phyloP scores from a whole-genome alignment of 2,888 invertebrate genomes.

The Panzeria rudis region DNA sequence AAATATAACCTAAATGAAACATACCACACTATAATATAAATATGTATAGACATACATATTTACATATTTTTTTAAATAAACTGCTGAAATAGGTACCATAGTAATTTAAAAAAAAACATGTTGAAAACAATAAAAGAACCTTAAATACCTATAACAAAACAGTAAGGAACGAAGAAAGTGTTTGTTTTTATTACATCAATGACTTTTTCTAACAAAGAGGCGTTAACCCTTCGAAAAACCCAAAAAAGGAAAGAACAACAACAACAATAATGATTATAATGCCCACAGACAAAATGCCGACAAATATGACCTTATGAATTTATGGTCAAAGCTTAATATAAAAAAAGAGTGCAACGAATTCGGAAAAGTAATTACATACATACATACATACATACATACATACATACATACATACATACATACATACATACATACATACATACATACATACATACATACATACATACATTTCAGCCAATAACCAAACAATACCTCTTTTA shows the following conservation, averaged over 20 bases:
- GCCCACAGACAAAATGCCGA: constrained; percentile 58
- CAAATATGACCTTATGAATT: constrained; percentile 58
- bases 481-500: not conserved
- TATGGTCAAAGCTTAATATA: not conserved
- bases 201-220: constrained; percentile 49
- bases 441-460: not conserved
- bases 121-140: constrained; percentile 14
- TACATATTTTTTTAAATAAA: constrained; percentile 15
- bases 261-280: constrained; percentile 11
- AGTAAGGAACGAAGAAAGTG: not conserved
- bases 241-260: not conserved
- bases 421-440: not conserved
- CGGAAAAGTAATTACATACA: constrained; percentile 1
- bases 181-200: constrained; percentile 40
- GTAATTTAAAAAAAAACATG: not conserved
- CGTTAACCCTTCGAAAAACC: constrained; percentile 49
- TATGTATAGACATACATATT: too few species aligned
- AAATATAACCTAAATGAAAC: constrained; percentile 25
- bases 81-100: constrained; percentile 1
- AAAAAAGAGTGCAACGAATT: constrained; percentile 19
- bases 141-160: not conserved
- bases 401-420: not conserved
- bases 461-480: constrained; percentile 3
- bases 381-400: not conserved
- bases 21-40: not conserved